Conservation (phyloP, 2,888 invertebrate species). For the Sclerodermus sp. region DNA sequence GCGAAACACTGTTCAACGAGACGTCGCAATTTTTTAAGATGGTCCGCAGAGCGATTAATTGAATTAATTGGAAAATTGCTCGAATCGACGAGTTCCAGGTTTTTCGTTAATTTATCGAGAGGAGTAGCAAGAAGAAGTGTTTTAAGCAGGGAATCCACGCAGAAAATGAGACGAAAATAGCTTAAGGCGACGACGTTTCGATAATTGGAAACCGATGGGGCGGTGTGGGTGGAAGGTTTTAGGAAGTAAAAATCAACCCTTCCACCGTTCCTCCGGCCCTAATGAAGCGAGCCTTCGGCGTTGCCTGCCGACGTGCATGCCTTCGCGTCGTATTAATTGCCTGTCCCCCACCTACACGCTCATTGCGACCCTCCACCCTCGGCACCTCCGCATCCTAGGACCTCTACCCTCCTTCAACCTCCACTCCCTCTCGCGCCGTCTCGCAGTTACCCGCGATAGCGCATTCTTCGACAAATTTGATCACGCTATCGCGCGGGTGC, state of each 20-base stretch:
- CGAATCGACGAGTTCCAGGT: no score
- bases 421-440: conserved; percentile 21
- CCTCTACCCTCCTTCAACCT: conserved; percentile 15
- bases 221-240: conserved; percentile 37
- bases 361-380: conserved; percentile 10
- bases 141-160: neutral
- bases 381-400: conserved; percentile 10
- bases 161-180: conserved; percentile 21
- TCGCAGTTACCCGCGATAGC: conserved; percentile 40
- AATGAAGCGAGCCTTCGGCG: conserved; percentile 49
- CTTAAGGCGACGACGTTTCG: conserved; percentile 40
- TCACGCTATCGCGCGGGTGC: conserved; percentile 47
- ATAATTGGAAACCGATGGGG: conserved; percentile 49
- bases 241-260: conserved; percentile 47
- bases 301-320: conserved; percentile 46
- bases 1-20: no score
- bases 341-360: conserved; percentile 20
- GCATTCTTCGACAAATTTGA: conserved; percentile 55
- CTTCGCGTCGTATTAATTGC: conserved; percentile 52
- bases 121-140: no score
- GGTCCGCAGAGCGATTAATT: no score
- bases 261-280: conserved; percentile 34
- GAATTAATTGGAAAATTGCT: no score
- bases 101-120: no score
- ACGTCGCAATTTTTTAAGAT: no score